Base-by-base conservation (phyloP, 2,797 vertebrate species). In the Synaphobranchus kaupii region DNA sequence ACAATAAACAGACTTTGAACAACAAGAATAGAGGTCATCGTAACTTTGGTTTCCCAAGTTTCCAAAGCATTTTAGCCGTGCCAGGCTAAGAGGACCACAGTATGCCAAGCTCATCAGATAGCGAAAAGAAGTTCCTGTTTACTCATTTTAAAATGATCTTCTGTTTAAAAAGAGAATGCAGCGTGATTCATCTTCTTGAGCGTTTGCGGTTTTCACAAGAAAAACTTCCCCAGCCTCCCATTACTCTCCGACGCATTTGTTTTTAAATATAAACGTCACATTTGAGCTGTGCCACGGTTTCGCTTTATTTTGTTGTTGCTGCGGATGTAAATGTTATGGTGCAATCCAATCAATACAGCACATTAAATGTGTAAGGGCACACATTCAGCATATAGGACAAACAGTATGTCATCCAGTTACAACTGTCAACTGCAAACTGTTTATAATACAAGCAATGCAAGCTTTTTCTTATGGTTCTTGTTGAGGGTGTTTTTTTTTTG, bases 341-440 rank as follows among this genome's bases (percentile, higher is more conserved):
- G 31, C 31, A 84, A 58, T 54, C 52, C 25, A 56, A 84, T n/a
- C 28, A 47, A 80, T 47, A 80, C 48, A 47, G 5, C 39, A 48
- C 76, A 48, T 80, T 80, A 80, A 80, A 80, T 58, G 0, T 25
- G 83, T 60, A 63, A 63, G 63, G 63, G 34, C 31, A 84, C 48
- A 84, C 52, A 84, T 47, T 25, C 44, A 4, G 44, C 2, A 25
- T 47, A 48, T 48, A 39, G 71, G 17, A 25, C 44, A 80, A 80
- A 8, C 76, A 80, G 76, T 22, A 48, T 80, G 76, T 80, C 44
- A 80, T 48, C 22, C 76, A 25, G 39, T 80, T 80, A 80, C 22
- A 80, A 47, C 39, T 80, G 76, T 80, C 76, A 47, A 25, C 76
- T 22, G 39, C 17, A 80, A 48, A 48, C 20, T 25, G 39, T n/a